Base-by-base conservation (phyloP, 2,113 vertebrate genomes). In the Engystomops pustulosus region DNA sequence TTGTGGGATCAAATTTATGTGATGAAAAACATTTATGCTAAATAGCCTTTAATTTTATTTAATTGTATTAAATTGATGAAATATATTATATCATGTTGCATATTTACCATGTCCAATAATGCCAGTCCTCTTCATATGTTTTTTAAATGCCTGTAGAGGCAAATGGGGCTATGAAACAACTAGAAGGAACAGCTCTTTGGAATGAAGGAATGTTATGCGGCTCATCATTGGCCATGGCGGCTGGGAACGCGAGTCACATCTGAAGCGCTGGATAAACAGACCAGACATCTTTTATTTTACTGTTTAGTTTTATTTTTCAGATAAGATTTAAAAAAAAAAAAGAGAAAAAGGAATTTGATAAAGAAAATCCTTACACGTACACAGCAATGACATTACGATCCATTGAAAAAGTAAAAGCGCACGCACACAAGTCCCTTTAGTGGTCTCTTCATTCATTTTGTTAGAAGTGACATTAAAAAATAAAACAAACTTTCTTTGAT, bases 251-350 rank as follows among this genome's bases (percentile, higher is more conserved):
- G n/a, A 23, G 10, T 58, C 9, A 12, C 25, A n/a, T 25, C 23
- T 58, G 55, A 10, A 25, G 60, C 65, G 14, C 6, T 45, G 4
- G 11, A 72, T 27, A 14, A 71, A 44, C n/a, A 41, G 18, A n/a
- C 14, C 0, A 15, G 20, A 44, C 6, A 53, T 14, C 92, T 94
- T 94, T 94, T 94, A 92, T 90, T 71, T 88, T 86, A 92, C 51
- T 87, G 88, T 90, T 90, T 93, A 89, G 88, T 90, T 92, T 91
- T 90, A 86, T 87, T 90, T 90, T 90, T 89, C 90, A 95, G 95
- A 93, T 91, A 90, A 74, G 86, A 90, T 88, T 90, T 15, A 62
- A 69, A 84, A 84, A 92, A 93, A 89, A 92, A n/a, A n/a, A n/a
- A n/a, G 91, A 90, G 95, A 92, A 92, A 87, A 90, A 94, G 94